A percentile compares a stretch with the other conserved stretches of the same genome.
phyloP scores from a whole-genome alignment of 1,140 invertebrate genomes.

The Amphibalanus amphitrite region DNA sequence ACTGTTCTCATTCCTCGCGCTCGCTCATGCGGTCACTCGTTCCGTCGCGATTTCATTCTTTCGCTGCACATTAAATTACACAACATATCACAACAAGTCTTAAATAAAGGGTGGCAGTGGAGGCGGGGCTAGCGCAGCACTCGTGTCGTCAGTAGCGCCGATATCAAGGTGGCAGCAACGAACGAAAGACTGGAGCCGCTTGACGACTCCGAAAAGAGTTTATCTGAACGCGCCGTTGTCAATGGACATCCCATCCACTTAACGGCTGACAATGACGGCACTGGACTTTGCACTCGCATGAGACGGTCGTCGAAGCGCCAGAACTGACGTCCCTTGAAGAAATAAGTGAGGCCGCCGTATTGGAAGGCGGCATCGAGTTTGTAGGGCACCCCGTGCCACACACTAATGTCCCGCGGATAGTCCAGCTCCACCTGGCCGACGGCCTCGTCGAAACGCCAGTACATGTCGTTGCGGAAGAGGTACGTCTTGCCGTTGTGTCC shows the following conservation, averaged over 20 bases:
- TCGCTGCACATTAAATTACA: neutral
- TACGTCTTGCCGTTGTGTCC: slow-evolving; percentile 44
- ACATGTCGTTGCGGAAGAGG: slow-evolving; percentile 55
- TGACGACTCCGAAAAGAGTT: neutral
- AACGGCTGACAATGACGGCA: slow-evolving; percentile 46
- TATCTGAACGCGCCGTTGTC: neutral
- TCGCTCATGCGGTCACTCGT: neutral
- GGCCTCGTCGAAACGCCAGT: slow-evolving; percentile 52
- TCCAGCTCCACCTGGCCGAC: slow-evolving; percentile 29
- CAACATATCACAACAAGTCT: neutral
- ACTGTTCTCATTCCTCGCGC: neutral
- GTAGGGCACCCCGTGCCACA: slow-evolving; percentile 34
- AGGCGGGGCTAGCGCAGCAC: neutral
- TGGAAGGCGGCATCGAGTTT: slow-evolving; percentile 35
- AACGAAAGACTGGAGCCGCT: too few species aligned
- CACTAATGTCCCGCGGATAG: slow-evolving; percentile 35
- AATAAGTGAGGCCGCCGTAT: slow-evolving; percentile 58
- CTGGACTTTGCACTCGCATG: slow-evolving; percentile 59
- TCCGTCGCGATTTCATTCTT: too few species aligned
- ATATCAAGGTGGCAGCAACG: neutral
- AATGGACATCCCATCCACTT: slow-evolving; percentile 65
- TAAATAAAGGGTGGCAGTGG: neutral
- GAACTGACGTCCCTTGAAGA: slow-evolving; percentile 80
- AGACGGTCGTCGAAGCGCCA: slow-evolving; percentile 81
- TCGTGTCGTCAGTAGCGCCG: neutral